A percentile compares a stretch with the other conserved stretches of the same genome.
phyloP scores from a whole-genome alignment of 2,797 vertebrate species.

The Semotilus atromaculatus region DNA sequence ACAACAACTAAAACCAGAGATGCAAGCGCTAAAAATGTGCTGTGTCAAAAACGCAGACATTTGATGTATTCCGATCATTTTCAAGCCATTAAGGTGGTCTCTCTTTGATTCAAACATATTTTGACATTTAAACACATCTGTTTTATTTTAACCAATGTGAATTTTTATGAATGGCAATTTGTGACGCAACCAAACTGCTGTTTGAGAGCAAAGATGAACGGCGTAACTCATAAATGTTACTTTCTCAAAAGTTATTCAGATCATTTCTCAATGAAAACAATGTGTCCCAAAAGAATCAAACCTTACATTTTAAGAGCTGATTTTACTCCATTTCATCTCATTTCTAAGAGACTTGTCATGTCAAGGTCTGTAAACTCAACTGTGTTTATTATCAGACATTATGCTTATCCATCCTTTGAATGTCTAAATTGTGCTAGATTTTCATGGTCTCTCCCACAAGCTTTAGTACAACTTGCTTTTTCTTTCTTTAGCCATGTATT shows the following conservation, averaged over 20 bases:
- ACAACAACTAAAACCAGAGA: neutral
- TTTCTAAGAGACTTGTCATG: neutral
- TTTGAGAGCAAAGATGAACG: constrained; percentile 7
- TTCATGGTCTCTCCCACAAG: neutral
- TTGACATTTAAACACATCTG: constrained; percentile 12
- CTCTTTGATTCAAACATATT: neutral
- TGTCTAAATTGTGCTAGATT: neutral
- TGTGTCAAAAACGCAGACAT: constrained; percentile 1
- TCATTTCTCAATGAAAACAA: constrained; percentile 7
- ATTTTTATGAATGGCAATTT: constrained; percentile 20
- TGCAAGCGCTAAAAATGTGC: neutral
- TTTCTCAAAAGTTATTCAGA: neutral
- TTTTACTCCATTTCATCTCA: neutral
- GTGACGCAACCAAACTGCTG: constrained; percentile 10
- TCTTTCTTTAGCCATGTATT: neutral
- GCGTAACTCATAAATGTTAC: neutral
- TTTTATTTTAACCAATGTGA: neutral
- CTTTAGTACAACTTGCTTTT: neutral
- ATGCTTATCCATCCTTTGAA: neutral
- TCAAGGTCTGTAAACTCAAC: neutral
- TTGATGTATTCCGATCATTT: neutral
- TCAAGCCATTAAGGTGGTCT: neutral
- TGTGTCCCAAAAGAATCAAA: neutral
- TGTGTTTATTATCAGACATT: constrained; percentile 19
- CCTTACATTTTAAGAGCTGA: neutral